Percentiles rank a stretch among this genome's conserved stretches.
Evolutionary conservation across 92 coral and sea anemone genomes (phyloP).

Genomic region (Siderastrea siderea): DNA sequence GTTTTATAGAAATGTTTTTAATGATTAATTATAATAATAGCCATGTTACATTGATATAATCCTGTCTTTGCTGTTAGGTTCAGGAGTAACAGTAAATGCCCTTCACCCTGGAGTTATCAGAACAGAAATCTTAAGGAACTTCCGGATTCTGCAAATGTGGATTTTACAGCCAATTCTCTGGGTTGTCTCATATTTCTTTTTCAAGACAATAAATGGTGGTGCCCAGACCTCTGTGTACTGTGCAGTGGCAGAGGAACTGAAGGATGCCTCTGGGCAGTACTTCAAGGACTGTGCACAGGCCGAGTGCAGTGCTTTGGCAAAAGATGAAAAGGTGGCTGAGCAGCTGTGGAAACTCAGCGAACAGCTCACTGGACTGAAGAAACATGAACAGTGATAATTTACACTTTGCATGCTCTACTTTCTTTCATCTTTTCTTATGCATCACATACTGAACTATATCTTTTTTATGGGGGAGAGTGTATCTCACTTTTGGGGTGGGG

Average conservation of each 20-base stretch:
- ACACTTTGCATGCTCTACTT: background rate
- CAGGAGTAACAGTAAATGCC: conserved; percentile 84
- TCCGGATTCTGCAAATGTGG: conserved; percentile 69
- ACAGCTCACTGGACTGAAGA: conserved; percentile 57
- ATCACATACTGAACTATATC: background rate
- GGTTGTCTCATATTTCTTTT: conserved; percentile 74
- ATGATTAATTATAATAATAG: too few species aligned
- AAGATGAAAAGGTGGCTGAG: conserved; percentile 79
- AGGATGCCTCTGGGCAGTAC: conserved; percentile 72
- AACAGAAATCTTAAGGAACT: conserved; percentile 71
- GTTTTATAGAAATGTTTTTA: too few species aligned
- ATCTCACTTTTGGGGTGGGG: too few species aligned
- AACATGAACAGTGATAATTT: background rate
- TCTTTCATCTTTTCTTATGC: background rate
- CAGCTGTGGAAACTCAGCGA: conserved; percentile 84
- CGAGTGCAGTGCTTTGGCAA: conserved; percentile 71
- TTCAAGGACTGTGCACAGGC: conserved; percentile 69
- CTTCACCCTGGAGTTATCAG: conserved; percentile 86
- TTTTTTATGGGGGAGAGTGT: too few species aligned
- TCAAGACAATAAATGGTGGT: conserved; percentile 81
- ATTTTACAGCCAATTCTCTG: conserved; percentile 73
- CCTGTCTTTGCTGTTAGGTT: conserved; percentile 47
- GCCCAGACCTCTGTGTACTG: conserved; percentile 88
- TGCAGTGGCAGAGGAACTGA: conserved; percentile 85
- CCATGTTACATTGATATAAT: background rate